phyloP scores from a whole-genome alignment of 2,113 vertebrate genomes.

The Leptocoma aspasia region DNA sequence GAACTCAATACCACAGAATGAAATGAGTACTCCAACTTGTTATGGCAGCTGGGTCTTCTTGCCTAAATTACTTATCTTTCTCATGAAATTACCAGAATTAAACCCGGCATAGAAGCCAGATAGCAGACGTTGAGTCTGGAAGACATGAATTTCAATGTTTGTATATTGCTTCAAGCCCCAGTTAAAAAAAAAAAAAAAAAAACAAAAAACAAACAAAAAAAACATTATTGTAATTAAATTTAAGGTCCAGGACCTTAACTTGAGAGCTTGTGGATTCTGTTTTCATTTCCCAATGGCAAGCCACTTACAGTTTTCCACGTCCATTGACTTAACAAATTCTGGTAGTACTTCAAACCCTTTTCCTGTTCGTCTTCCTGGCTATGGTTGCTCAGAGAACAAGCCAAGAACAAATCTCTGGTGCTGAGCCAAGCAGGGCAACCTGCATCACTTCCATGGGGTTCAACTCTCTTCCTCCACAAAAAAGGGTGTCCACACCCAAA shows the following conservation, averaged over 20 bases:
- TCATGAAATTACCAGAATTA: neutral
- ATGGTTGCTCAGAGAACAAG: neutral
- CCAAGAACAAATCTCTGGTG: neutral
- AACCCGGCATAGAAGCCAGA: neutral
- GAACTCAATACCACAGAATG: neutral
- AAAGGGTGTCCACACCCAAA: neutral
- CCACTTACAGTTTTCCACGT: neutral
- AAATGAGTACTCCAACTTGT: neutral
- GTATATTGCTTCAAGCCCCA: neutral
- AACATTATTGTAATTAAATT: neutral
- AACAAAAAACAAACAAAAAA: neutral
- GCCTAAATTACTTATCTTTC: neutral
- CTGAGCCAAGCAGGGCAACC: neutral
- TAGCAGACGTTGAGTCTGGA: neutral
- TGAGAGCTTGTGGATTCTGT: neutral
- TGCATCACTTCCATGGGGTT: neutral
- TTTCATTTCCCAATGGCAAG: neutral
- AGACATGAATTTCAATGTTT: neutral
- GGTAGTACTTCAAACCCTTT: neutral
- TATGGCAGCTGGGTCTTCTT: neutral
- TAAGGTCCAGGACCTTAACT: neutral
- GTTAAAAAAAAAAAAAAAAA: too few relatives aligned
- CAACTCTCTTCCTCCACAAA: neutral
- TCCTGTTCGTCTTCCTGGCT: neutral
- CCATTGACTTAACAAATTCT: neutral